A percentile compares a stretch with the other conserved stretches of the same genome.
Evolutionary conservation across 2,113 vertebrate genomes (phyloP).

Genomic region (Microcebus lehilahytsara): DNA sequence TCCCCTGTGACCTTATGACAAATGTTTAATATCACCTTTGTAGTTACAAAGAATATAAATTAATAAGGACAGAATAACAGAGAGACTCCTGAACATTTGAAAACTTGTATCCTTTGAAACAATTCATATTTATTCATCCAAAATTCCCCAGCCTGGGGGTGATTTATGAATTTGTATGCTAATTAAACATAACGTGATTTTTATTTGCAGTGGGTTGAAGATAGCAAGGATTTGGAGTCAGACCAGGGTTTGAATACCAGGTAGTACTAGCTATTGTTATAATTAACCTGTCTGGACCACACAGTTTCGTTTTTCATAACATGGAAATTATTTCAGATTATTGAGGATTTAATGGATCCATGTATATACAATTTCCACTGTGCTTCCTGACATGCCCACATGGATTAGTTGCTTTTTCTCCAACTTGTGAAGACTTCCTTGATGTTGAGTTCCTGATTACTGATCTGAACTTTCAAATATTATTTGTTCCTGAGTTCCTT

Average conservation of each 20-base stretch:
- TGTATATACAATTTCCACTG: not conserved
- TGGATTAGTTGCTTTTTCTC: not conserved
- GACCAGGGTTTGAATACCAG: not conserved
- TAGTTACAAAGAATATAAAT: not conserved
- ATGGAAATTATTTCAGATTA: not conserved
- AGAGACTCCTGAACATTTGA: not conserved
- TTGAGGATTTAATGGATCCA: not conserved
- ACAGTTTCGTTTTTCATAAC: not conserved
- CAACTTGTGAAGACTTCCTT: not conserved
- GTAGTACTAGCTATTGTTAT: not conserved
- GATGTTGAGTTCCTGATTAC: not conserved
- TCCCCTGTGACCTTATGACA: not conserved
- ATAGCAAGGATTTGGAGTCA: slow-evolving; percentile 29
- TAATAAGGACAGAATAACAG: not conserved
- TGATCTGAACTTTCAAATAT: not conserved
- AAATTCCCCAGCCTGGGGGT: not conserved
- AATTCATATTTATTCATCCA: slow-evolving; percentile 42
- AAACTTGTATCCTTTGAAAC: not conserved
- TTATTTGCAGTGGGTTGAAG: not conserved
- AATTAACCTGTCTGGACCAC: not conserved
- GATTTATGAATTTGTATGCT: slow-evolving; percentile 45
- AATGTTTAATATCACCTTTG: not conserved
- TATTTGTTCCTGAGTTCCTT: not conserved
- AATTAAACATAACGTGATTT: slow-evolving; percentile 37
- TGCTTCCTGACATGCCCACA: not conserved